Percentiles rank a stretch among this genome's conserved stretches.
phyloP scores from a whole-genome alignment of 2,113 vertebrate genomes.

The Excalfactoria chinensis region DNA sequence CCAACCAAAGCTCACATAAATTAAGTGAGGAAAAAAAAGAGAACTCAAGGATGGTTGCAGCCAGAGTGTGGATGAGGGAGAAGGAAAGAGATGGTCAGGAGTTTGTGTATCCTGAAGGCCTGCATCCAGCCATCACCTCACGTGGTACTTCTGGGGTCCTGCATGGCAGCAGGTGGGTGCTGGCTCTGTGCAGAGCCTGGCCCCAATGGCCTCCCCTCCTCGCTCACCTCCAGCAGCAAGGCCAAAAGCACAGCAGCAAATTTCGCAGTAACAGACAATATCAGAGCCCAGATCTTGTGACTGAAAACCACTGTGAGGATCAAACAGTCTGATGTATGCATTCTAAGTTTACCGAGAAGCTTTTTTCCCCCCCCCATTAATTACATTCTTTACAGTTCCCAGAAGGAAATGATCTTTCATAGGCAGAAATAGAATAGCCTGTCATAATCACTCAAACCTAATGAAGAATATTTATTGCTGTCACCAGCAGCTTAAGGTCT shows the following conservation, averaged over 20 bases:
- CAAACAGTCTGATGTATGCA: not conserved
- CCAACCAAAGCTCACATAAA: not conserved
- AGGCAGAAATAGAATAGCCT: conserved; percentile 4
- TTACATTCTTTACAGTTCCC: conserved; percentile 11
- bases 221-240: not conserved
- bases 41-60: rapidly evolving
- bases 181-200: not conserved
- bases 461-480: conserved; percentile 57
- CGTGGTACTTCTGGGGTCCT: not conserved
- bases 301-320: not conserved
- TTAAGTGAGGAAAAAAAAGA: not conserved
- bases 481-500: conserved; percentile 39
- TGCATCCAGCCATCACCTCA: rapidly evolving
- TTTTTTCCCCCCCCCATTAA: not conserved
- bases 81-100: not conserved
- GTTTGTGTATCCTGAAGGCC: not conserved
- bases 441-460: conserved; percentile 25
- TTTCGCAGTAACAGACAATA: not conserved
- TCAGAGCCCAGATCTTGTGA: not conserved
- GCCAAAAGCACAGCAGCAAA: not conserved
- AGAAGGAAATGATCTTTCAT: conserved; percentile 20
- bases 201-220: not conserved
- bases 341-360: conserved; percentile 13
- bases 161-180: not conserved
- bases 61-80: not conserved